These are phyloP conservation scores for fruit fly (Drosophila melanogaster) DNA, from an alignment of 1,140 invertebrate species.

Conservation along the genomic window Release_6_plus_ISO1_MT NT_033779.5:20964501-20965000, in stretches of 20 bases:
- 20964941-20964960: slow-evolving; percentile 55
- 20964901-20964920: slow-evolving; percentile 67
- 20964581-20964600: slow-evolving; percentile 55
- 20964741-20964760: not conserved
- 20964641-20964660: not conserved
- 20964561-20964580: slow-evolving; percentile 74
- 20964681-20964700: too few relatives aligned
- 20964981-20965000: slow-evolving; percentile 59
- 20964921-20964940: slow-evolving; percentile 45
- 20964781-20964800: slow-evolving; percentile 16
- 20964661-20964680: too few relatives aligned
- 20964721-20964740: not conserved
- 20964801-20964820: slow-evolving; percentile 27
- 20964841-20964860: slow-evolving; percentile 14
- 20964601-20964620: slow-evolving; percentile 32
- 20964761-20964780: not conserved
- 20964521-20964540: slow-evolving; percentile 44
- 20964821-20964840: slow-evolving; percentile 6
- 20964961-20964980: slow-evolving; percentile 25
- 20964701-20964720: not conserved
- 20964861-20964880: slow-evolving; percentile 48
- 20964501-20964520: slow-evolving; percentile 44
- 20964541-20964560: slow-evolving; percentile 74
- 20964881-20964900: slow-evolving; percentile 62
- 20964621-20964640: not conserved